A percentile compares a stretch with the other conserved stretches of the same genome.
phyloP scores from a whole-genome alignment of 64 coral and sea anemone species.

The Pocillopora verrucosa region DNA sequence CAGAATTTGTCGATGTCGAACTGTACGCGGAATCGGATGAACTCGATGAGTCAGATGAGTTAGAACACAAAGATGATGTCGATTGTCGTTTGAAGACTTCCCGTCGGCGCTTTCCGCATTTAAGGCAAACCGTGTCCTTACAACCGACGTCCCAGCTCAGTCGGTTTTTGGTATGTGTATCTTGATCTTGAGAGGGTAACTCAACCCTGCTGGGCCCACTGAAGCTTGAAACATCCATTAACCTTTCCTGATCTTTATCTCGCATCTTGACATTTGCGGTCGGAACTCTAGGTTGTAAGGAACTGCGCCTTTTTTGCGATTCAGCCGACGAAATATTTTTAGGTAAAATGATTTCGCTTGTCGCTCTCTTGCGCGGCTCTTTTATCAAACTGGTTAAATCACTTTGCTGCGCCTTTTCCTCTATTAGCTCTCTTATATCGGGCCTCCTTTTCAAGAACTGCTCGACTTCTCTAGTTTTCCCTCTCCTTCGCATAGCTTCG shows the following conservation, averaged over 20 bases:
- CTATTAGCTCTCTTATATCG: constrained; percentile 55
- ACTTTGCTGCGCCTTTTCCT: constrained; percentile 56
- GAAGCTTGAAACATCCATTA: background rate
- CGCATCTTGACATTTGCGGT: constrained; percentile 6
- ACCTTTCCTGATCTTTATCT: constrained; percentile 16
- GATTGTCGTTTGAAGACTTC: constrained; percentile 58
- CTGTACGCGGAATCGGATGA: constrained; percentile 84
- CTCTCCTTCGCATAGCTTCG: constrained; percentile 71
- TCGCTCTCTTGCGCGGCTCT: constrained; percentile 3
- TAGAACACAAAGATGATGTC: constrained; percentile 60
- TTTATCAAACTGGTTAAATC: background rate
- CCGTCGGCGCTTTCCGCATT: constrained; percentile 64
- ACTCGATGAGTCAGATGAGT: constrained; percentile 64
- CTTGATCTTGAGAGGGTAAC: background rate
- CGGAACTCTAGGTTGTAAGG: background rate
- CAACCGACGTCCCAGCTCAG: constrained; percentile 1
- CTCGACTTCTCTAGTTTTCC: constrained; percentile 40
- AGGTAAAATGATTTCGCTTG: constrained; percentile 9
- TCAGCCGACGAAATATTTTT: background rate
- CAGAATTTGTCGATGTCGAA: constrained; percentile 45
- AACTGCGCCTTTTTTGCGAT: constrained; percentile 32
- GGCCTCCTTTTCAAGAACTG: constrained; percentile 62
- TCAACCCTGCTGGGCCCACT: background rate
- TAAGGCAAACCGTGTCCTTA: constrained; percentile 33
- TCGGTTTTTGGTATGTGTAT: constrained; percentile 22